phyloP scores from a whole-genome alignment of 1,140 invertebrate species.

The Bombus haemorrhoidalis region DNA sequence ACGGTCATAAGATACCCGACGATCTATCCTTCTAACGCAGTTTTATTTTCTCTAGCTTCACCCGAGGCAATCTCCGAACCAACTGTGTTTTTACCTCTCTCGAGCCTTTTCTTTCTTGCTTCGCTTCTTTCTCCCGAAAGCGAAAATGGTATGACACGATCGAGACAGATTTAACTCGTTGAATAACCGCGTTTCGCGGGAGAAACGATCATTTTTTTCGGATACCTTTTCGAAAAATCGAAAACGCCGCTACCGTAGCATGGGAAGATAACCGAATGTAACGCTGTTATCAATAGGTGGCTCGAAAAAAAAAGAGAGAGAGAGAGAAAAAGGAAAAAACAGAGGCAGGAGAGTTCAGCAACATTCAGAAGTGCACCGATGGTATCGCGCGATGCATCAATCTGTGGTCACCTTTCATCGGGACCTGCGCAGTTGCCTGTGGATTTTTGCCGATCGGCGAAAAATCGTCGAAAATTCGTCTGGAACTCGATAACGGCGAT shows the following conservation, averaged over 20 bases:
- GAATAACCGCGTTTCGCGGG: background rate
- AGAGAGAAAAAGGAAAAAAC: background rate
- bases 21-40: background rate
- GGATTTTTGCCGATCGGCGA: background rate
- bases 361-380: background rate
- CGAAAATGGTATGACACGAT: background rate
- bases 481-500: background rate
- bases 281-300: background rate
- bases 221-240: background rate
- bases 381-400: background rate
- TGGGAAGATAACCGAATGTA: constrained; percentile 7
- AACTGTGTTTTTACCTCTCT: background rate
- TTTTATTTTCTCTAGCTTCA: background rate
- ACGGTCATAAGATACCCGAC: background rate
- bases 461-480: background rate
- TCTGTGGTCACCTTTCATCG: background rate
- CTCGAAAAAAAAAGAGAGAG: background rate
- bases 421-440: background rate
- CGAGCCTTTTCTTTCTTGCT: background rate
- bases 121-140: no score
- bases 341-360: background rate
- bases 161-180: background rate
- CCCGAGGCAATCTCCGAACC: background rate
- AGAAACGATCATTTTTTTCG: background rate
- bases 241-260: background rate